Percentiles rank a stretch among this genome's conserved stretches.
Conservation (phyloP, 2,113 vertebrate genomes). For the Cyrtonyx montezumae region DNA sequence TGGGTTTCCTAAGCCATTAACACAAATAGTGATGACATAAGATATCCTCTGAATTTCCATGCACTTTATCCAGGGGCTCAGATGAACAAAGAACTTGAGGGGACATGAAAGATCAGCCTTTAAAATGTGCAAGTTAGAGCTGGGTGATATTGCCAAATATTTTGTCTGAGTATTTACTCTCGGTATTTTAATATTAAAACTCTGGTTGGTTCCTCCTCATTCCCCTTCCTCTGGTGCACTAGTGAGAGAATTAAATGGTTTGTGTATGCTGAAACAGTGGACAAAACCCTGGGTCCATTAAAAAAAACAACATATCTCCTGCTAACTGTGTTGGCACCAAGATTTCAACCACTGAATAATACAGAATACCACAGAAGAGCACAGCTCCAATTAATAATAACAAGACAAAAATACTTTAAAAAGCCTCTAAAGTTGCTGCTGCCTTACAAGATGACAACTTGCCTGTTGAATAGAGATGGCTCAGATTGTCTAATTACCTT, state of each 20-base stretch:
- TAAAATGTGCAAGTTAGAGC: slow-evolving; percentile 45
- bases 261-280: background rate
- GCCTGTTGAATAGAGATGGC: background rate
- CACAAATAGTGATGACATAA: slow-evolving; percentile 71
- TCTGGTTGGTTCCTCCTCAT: background rate
- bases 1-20: slow-evolving; percentile 71
- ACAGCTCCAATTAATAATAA: background rate
- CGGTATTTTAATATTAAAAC: background rate
- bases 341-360: background rate
- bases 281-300: background rate
- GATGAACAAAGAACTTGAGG: slow-evolving; percentile 39
- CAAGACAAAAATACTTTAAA: background rate
- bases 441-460: background rate
- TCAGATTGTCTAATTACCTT: background rate
- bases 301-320: background rate
- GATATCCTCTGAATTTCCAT: slow-evolving; percentile 42
- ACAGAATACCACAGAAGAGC: background rate
- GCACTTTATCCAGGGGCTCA: slow-evolving; percentile 27
- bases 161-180: slow-evolving; percentile 24
- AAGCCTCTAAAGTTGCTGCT: background rate
- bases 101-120: background rate
- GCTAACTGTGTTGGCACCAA: background rate
- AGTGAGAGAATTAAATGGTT: background rate
- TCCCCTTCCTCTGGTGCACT: background rate
- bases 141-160: slow-evolving; percentile 17